These are phyloP conservation scores for Apocrypta bakeri DNA, from an alignment of 1,140 invertebrate species.

Conservation along the genomic window DNA sequence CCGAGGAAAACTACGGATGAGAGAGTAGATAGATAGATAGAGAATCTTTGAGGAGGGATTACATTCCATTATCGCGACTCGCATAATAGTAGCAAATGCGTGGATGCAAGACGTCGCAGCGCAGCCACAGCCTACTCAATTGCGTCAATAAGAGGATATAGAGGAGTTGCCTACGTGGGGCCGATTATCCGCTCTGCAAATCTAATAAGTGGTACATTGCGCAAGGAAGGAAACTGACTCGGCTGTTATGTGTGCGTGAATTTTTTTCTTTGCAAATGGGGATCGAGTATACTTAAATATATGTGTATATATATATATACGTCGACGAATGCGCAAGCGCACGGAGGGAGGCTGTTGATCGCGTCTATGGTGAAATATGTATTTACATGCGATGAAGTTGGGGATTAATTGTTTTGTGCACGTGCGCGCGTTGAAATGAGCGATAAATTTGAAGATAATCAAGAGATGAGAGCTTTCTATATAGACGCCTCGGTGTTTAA, in stretches of 20 bases:
- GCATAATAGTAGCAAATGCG: not conserved
- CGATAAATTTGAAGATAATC: not conserved
- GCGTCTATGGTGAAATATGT: not conserved
- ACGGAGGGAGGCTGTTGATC: not conserved
- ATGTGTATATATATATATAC: too few relatives aligned
- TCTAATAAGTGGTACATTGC: not conserved
- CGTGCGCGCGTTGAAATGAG: not conserved
- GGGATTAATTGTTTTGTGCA: not conserved
- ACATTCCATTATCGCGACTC: not conserved
- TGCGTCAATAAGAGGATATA: conserved; percentile 1
- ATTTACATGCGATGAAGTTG: not conserved
- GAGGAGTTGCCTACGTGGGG: conserved; percentile 4
- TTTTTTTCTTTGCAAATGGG: not conserved
- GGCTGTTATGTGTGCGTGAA: not conserved
- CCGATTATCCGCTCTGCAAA: conserved; percentile 3
- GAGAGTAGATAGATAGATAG: not conserved
- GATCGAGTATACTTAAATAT: too few relatives aligned
- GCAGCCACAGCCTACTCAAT: not conserved
- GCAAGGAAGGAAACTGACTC: not conserved
- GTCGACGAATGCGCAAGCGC: too few relatives aligned
- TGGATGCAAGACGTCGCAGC: not conserved
- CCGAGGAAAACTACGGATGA: not conserved
- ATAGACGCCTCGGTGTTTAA: too few relatives aligned
- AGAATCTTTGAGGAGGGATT: not conserved
- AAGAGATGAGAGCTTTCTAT: not conserved